Base-by-base conservation (phyloP, 2,113 vertebrate genomes). In the Trogon surrucura region DNA sequence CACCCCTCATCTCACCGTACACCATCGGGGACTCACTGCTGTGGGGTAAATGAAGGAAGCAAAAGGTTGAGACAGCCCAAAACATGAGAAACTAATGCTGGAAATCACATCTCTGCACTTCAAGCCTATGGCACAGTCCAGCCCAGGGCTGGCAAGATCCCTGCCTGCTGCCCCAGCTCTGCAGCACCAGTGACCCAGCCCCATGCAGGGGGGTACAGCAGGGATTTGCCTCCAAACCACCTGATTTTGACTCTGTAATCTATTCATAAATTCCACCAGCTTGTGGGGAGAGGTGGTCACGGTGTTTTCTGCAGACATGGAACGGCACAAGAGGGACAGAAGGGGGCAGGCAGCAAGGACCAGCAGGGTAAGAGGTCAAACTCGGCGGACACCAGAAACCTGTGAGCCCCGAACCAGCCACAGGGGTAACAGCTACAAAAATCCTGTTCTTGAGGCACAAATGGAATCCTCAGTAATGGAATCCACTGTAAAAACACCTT, bases 401-500 rank as follows among this genome's bases (percentile, higher is more conserved):
- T 29, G 58, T 1, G 17, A 91, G 54, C 22, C 41, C 62, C 11
- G 2, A 80, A 88, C 29, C 48, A 94, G 64, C 27, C 62, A 30
- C 65, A 30, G 72, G 1, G 51, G 78, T 80, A 88, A 58, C 2
- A 0, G 74, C 81, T 73, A 67, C 34, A 80, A 91, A 95, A 95
- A 90, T 50, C 57, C 72, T 7, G 2, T 60, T 93, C 84, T 18
- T 34, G 57, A 81, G 57, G 69, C 69, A 80, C 60, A 89, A 80
- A 89, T 5, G 2, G 80, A 90, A 88, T 56, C 75, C 82, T 96
- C 79, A 73, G 80, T 80, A 71, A 73, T 82, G 19, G 0, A 85
- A 29, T 85, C 41, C 61, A 44, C 75, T 16, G 32, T 85, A 93
- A 96, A 96, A 96, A 93, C 88, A 95, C 95, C 93, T 96, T 95